A percentile compares a stretch with the other conserved stretches of the same genome.
Evolutionary conservation across 2,888 invertebrate genomes (phyloP).

Genomic region (Brassicogethes aeneus): DNA sequence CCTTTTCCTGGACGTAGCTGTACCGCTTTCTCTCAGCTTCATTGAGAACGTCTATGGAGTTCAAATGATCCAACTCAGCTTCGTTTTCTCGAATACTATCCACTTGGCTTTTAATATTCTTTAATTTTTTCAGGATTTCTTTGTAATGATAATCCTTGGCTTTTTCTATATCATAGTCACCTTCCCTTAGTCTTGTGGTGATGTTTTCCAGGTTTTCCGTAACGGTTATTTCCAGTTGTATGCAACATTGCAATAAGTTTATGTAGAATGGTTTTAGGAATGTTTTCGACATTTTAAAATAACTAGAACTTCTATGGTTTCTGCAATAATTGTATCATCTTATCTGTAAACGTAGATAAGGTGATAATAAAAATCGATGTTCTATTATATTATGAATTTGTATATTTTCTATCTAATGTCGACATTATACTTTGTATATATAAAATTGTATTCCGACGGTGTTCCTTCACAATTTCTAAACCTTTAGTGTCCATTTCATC

Average conservation of each 20-base stretch:
- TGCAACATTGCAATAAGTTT: slow-evolving; percentile 6
- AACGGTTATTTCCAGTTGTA: slow-evolving; percentile 4
- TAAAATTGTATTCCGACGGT: slow-evolving; percentile 16
- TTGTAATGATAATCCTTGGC: slow-evolving; percentile 24
- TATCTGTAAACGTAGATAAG: too few relatives aligned
- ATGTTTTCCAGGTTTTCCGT: not conserved
- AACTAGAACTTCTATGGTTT: too few relatives aligned
- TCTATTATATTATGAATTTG: too few relatives aligned
- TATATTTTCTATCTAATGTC: too few relatives aligned
- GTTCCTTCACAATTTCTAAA: slow-evolving; percentile 14
- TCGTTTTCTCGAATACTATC: slow-evolving; percentile 19
- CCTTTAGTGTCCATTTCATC: slow-evolving; percentile 18
- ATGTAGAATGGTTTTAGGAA: not conserved
- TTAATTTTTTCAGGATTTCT: slow-evolving; percentile 20
- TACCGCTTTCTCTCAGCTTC: slow-evolving; percentile 17
- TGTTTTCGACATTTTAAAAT: too few relatives aligned
- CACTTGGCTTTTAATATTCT: slow-evolving; percentile 18
- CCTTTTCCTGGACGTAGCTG: slow-evolving; percentile 21
- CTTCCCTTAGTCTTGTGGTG: not conserved
- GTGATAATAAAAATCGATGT: too few relatives aligned
- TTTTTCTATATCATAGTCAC: slow-evolving; percentile 13
- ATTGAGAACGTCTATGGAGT: slow-evolving; percentile 9
- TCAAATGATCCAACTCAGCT: slow-evolving; percentile 15
- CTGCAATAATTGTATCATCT: too few relatives aligned
- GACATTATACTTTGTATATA: slow-evolving; percentile 18